Evolutionary conservation across 2,113 vertebrate genomes (phyloP).

Genomic region (Corythornis vintsioides): DNA sequence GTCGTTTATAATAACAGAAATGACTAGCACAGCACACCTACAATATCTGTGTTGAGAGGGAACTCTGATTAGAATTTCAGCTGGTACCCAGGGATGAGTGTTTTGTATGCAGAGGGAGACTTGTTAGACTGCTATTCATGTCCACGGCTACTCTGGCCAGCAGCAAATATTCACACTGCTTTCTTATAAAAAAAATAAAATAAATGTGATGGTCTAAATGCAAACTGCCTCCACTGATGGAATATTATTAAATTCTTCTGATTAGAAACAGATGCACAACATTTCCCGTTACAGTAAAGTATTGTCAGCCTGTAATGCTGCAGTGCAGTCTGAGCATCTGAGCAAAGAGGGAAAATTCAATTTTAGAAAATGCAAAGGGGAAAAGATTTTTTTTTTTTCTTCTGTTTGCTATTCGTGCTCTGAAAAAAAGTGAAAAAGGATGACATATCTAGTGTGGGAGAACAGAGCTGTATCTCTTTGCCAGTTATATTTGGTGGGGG

Average conservation of each 20-base stretch:
- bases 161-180: not conserved
- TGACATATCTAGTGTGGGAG: not conserved
- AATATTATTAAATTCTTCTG: constrained; percentile 9
- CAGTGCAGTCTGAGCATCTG: not conserved
- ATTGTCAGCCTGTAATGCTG: not conserved
- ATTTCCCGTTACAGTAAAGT: not conserved
- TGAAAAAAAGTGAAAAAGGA: not conserved
- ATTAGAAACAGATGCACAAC: not conserved
- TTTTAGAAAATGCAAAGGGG: not conserved
- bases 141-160: not conserved
- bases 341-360: not conserved
- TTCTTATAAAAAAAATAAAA: not conserved
- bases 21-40: constrained; percentile 19
- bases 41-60: not conserved
- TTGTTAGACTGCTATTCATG: not conserved
- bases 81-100: not conserved
- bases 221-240: not conserved
- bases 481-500: too few relatives aligned
- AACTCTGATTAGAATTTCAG: constrained; percentile 52
- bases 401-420: not conserved
- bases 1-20: constrained; percentile 45
- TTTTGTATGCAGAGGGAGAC: not conserved
- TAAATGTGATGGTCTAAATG: not conserved
- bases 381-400: not conserved
- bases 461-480: not conserved